Base-by-base conservation (phyloP, 1,140 invertebrate species). In the Cydia amplana region DNA sequence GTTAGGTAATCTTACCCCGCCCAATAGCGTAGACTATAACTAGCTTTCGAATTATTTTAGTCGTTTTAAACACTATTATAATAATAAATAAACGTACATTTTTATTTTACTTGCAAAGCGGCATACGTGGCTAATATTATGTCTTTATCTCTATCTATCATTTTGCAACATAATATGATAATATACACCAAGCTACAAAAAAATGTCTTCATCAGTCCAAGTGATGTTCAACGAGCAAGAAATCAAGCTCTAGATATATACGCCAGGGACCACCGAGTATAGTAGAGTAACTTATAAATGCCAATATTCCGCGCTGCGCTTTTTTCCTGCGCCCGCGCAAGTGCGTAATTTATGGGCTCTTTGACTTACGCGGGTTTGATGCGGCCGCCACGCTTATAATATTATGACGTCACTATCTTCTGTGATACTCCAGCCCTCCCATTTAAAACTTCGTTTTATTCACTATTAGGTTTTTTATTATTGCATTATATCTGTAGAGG, bases 281-380 rank as follows among this genome's bases (percentile, higher is more conserved):
- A 70, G 65, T 36, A 40, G 28, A 36, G 28, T 36, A 70, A 70
- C 65, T 70, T 70, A 70, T 70, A 70, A 70, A 70, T 70, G 65
- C 65, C 65, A 43, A 70, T 70, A 70, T 70, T 70, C 32, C 20
- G 65, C 65, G 36, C 16, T 18, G 28, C 65, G 65, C 32, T 12
- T 70, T 70, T 70, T 36, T 70, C 65, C 28, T 32, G 65, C 28
- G 28, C 16, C 32, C 16, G 65, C 28, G 28, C 65, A 70, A 70
- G 65, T 70, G 65, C 65, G 65, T 70, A 40, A 70, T 70, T 70
- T 70, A 70, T 70, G 65, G 65, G 28, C 65, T 70, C 32, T 70
- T 70, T 70, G 65, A 70, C 65, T 70, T 70, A 65, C 28, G 65
- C 36, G 32, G 65, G 28, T 70, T 40, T 70, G 65, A 70, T 70